Evolutionary conservation across 2,888 invertebrate genomes (phyloP).

Genomic region (Oxytorus armatus): DNA sequence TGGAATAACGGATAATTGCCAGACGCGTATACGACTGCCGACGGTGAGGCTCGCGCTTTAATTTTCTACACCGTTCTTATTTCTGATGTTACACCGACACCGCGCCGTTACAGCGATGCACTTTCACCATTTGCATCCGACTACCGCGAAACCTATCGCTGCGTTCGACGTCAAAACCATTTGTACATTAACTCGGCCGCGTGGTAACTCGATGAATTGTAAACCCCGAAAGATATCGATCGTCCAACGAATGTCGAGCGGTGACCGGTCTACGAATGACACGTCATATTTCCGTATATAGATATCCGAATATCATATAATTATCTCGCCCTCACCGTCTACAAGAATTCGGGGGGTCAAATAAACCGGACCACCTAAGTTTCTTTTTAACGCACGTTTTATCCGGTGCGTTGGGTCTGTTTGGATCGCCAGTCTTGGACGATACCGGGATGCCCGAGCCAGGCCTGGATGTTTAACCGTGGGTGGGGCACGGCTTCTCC

Average conservation of each 20-base stretch:
- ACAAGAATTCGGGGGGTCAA: no score
- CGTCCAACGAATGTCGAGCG: not conserved
- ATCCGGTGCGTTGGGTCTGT: no score
- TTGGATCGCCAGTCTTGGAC: no score
- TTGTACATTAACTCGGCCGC: slow-evolving; percentile 8
- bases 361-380: no score
- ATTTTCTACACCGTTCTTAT: slow-evolving; percentile 47
- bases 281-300: no score
- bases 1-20: slow-evolving; percentile 58
- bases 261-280: no score
- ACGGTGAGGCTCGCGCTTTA: slow-evolving; percentile 47
- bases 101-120: slow-evolving; percentile 30
- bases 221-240: slow-evolving; percentile 1
- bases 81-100: slow-evolving; percentile 33
- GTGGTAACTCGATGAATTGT: not conserved
- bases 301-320: no score
- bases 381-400: no score
- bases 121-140: slow-evolving; percentile 53
- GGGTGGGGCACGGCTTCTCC: no score
- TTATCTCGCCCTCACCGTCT: no score
- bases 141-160: slow-evolving; percentile 51
- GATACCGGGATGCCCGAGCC: no score
- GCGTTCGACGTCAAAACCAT: slow-evolving; percentile 13
- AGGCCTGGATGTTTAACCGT: no score
- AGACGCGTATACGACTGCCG: slow-evolving; percentile 45